Base-by-base conservation (phyloP, 2,113 vertebrate genomes). In the Acrocephalus arundinaceus region DNA sequence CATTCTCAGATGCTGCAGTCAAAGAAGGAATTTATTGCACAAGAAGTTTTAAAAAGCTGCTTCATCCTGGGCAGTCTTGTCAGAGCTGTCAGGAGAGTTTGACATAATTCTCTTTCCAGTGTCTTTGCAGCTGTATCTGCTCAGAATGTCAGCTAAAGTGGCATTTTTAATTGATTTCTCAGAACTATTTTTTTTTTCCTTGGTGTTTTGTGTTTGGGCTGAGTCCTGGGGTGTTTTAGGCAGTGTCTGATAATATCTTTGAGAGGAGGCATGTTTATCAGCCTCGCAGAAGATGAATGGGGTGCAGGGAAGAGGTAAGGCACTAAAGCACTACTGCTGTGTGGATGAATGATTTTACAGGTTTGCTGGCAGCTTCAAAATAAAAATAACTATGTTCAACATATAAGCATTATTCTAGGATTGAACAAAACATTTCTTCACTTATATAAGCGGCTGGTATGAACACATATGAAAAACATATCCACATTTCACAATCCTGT, bases 131-230 rank as follows among this genome's bases (percentile, higher is more conserved):
- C 33, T 71, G 6, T 43, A 45, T 51, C 52, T 81, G 70, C 57
- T 77, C 46, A 67, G 59, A 73, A 43, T 70, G 41, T 73, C 54
- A 76, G 66, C 35, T 43, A 31, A 78, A 84, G 65, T 27, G 4
- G 20, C 18, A 16, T 58, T 87, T 93, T 79, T 79, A 94, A 89
- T 85, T 93, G 85, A 37, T 87, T 83, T 67, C 84, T 83, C 77
- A 63, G 31, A 35, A 58, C 25, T 5, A 4, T 43, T 71, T 33
- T 63, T 71, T n/a, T 23, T 30, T 46, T 46, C 46, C 15, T 22
- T 74, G 31, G 16, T 65, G 37, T 70, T 76, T 79, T 87, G 8
- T 77, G 41, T 82, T 89, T 72, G 15, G 9, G 31, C 45, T 83
- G 66, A 66, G 71, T 87, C 46, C 37, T 77, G 30, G 48, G 5